Evolutionary conservation across 2,113 vertebrate species (phyloP), one percentile per base, ranked within the genome.

Genomic region (Catharus minimus): DNA sequence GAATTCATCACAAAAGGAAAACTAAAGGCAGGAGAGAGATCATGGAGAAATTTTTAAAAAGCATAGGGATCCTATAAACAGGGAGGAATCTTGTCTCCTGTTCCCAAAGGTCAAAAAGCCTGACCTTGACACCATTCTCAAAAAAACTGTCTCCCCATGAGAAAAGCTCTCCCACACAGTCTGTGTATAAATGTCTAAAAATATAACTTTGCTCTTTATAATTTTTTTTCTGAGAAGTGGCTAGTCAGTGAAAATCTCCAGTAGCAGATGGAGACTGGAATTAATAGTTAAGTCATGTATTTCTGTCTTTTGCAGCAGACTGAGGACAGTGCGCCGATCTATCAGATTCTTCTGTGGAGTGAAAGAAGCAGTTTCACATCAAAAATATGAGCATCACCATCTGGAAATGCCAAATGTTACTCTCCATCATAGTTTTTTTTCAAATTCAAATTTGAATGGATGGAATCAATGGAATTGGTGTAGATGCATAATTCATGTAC

Each of bases 1-100:
- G 36, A 95, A 66, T 78, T 89, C 43, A 66, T 65, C 67, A 67
- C 41, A 76, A 87, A 65, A 94, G 30, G 62, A 80, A 93, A 91
- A 92, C 5, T 39, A 66, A 92, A 91, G 12, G 32, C 23, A 66
- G 11, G 12, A 77, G 12, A 84, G 32, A 75, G 13, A 55, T 11
- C 4, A 56, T 18, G 4, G 9, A 57, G 32, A 66, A 46, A 66
- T 24, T 74, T 3, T 52, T 18, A 15, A 55, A 77, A 77, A 72
- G 9, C 11, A 22, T 9, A 38, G 8, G 13, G 9, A 68, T 36
- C 19, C 36, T 69, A 4, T 11, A 8, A 27, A 80, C 22, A 36
- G 5, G 7, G n/a, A 39, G 32, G 28, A 69, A 14, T 69, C 39
- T 24, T 43, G 5, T 23, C 33, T 79, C 24, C 33, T 60, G 1